A percentile compares a stretch with the other conserved stretches of the same genome.
phyloP scores from a whole-genome alignment of 2,888 invertebrate genomes.

The Formica aserva region DNA sequence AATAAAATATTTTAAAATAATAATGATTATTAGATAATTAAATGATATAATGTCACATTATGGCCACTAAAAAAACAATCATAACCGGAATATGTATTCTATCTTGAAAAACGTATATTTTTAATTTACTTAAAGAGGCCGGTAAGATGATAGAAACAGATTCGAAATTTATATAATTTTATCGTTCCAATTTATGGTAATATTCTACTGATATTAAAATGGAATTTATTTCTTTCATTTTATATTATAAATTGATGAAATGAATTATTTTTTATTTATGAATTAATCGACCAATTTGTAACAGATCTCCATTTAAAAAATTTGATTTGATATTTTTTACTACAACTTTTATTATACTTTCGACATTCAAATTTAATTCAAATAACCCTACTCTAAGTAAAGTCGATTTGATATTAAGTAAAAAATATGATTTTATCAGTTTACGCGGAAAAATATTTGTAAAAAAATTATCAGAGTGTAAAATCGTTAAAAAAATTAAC shows the following conservation, averaged over 20 bases:
- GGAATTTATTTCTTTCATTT: background rate
- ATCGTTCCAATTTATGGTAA: background rate
- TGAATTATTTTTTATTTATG: background rate
- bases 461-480: background rate
- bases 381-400: background rate
- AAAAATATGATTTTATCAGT: background rate
- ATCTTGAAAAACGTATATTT: background rate
- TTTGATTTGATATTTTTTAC: background rate
- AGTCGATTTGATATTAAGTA: background rate
- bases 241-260: background rate
- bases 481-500: background rate
- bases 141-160: background rate
- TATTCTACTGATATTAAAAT: background rate
- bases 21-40: background rate
- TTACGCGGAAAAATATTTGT: background rate
- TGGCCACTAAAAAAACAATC: background rate
- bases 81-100: background rate
- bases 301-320: background rate
- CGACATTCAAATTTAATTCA: background rate
- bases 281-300: background rate
- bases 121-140: background rate
- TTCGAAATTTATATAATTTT: background rate
- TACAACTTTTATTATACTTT: background rate
- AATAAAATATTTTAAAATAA: background rate
- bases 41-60: background rate